These are phyloP conservation scores for Propithecus perrieri DNA, from an alignment of 2,797 vertebrate genomes.

Conservation along the genomic window DNA sequence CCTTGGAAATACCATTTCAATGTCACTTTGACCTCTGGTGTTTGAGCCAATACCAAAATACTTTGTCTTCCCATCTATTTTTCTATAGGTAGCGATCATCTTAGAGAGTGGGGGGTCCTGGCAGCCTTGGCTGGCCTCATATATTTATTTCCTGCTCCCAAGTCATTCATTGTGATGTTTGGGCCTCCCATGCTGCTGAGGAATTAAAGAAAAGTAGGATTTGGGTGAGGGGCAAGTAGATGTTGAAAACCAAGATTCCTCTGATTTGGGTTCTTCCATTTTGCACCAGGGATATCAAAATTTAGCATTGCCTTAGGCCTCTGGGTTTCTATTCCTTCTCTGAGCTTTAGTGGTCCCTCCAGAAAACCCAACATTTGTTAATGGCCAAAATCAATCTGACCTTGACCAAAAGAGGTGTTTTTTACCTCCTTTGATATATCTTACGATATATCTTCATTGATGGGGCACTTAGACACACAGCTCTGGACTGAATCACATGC, in stretches of 20 bases:
- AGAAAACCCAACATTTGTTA: neutral
- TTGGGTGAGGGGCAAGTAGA: neutral
- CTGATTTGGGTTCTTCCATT: neutral
- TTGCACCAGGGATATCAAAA: neutral
- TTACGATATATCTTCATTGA: fast-evolving
- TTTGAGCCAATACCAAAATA: neutral
- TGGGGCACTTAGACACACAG: neutral
- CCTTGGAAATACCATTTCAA: neutral
- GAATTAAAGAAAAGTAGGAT: neutral
- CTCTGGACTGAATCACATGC: neutral
- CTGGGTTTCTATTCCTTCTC: neutral
- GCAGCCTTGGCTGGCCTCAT: neutral
- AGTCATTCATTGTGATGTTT: neutral
- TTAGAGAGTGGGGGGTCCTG: neutral
- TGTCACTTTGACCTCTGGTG: neutral
- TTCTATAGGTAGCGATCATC: neutral
- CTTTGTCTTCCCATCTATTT: neutral
- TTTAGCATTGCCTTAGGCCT: neutral
- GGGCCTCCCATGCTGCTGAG: neutral
- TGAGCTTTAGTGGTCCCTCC: neutral
- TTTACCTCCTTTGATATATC: too few species aligned
- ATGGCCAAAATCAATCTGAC: neutral
- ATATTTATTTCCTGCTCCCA: neutral
- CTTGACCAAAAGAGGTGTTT: neutral
- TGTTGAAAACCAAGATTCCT: neutral